Evolutionary conservation across 2,113 vertebrate species (phyloP).

Genomic region (Sus scrofa): T2T-Sscrofa CM000826.6:153668001-153668500

Average conservation of each 20-base stretch:
- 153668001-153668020: slow-evolving; percentile 89
- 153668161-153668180: slow-evolving; percentile 76
- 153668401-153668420: slow-evolving; percentile 58
- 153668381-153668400: not conserved
- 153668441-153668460: slow-evolving; percentile 42
- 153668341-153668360: slow-evolving; percentile 79
- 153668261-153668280: slow-evolving; percentile 24
- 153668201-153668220: slow-evolving; percentile 63
- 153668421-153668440: slow-evolving; percentile 34
- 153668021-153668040: slow-evolving; percentile 87
- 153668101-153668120: slow-evolving; percentile 80
- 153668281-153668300: slow-evolving; percentile 30
- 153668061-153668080: slow-evolving; percentile 78
- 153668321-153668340: slow-evolving; percentile 66
- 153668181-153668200: slow-evolving; percentile 71
- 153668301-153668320: slow-evolving; percentile 80
- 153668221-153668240: slow-evolving; percentile 53
- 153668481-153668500: slow-evolving; percentile 73
- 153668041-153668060: slow-evolving; percentile 26
- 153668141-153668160: slow-evolving; percentile 86
- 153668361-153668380: slow-evolving; percentile 72
- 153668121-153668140: slow-evolving; percentile 79
- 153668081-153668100: slow-evolving; percentile 83
- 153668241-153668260: slow-evolving; percentile 67
- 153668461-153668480: slow-evolving; percentile 68